Base-by-base conservation (phyloP, 2,797 vertebrate species). In the Meriones psammophilus region DNA sequence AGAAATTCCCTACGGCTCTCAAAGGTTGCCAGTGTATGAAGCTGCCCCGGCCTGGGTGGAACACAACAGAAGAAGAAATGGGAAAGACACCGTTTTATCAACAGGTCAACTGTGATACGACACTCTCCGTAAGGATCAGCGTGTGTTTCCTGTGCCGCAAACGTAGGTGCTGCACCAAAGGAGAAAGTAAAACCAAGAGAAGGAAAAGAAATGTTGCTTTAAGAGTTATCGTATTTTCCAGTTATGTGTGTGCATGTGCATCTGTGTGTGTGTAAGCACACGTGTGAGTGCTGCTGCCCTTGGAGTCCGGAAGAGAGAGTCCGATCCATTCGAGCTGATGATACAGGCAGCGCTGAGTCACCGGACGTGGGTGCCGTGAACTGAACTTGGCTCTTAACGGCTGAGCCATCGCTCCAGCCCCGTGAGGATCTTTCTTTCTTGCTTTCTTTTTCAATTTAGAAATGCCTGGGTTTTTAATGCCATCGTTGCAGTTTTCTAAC, bases 381-480 rank as follows among this genome's bases (percentile, higher is more conserved):
- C 33, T 54, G 66, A 86, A 86, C 30, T 69, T 86, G 46, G 66
- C 46, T 86, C 33, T 71, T 36, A 56, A 36, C 22, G 36, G 50
- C 33, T 15, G 33, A 69, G 20, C 33, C 26, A 36, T 36, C 33
- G 5, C 13, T 71, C 66, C 33, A 56, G 85, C 3, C 50, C 39
- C 28, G 33, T 33, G 26, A 66, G 62, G 17, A 58, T 17, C 56
- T 58, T 58, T 58, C 50, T 50, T 50, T 50, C n/a, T n/a, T n/a
- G n/a, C 17, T 58, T 58, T 58, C 56, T 85, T 28, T 26, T 93
- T 50, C 4, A 90, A 39, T 88, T 94, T 88, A 95, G 88, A 96
- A 90, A 83, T 86, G 39, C 68, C 36, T 95, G 39, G 36, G 66
- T 88, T 96, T 81, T 95, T 88, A 74, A 58, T 83, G 50, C 66